Base-by-base conservation (phyloP, 2,113 vertebrate species). In the Tapirus terrestris region DNA sequence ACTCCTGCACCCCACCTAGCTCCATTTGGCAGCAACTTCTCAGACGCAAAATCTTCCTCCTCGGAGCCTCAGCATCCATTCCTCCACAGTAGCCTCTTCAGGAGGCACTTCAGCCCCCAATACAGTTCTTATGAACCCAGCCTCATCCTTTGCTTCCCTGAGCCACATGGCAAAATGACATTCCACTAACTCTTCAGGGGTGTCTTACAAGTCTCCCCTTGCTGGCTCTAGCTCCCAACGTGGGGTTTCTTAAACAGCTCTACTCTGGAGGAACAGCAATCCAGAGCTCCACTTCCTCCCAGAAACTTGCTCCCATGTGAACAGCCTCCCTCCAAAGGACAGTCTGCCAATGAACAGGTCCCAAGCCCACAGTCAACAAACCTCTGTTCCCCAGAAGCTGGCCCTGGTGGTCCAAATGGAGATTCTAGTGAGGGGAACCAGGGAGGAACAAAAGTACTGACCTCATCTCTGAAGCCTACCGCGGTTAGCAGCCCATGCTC, bases 371-470 rank as follows among this genome's bases (percentile, higher is more conserved):
- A 0, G 73, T 89, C 11, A 99, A 98, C 92, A 98, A 98, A 91
- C 18, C 96, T 95, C 98, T 0, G 94, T 98, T 70, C 96, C 98
- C 0, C 98, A 98, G 89, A 99, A 99, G 92, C 95, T 99, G 79
- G 99, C 98, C 16, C 72, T 0, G 98, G 98, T 27, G 98, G 98
- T 43, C 98, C 98, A 67, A 98, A 99, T 0, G 98, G 98, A 79
- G 97, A 99, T 86, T 98, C 98, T 25, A 97, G 98, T 0, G 98
- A 97, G 72, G 98, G 98, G 56, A 98, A 98, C 1, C 98, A 99
- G 94, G 98, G 98, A 1, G 98, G 99, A 92, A 98, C 98, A 97
- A 99, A 99, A 80, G 9, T 98, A 80, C 94, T 99, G 86, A 99
- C 98, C 21, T 98, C 98, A 20, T 99, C 98, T 39, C 96, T 98